Percentiles rank a stretch among this genome's conserved stretches.
Conservation (phyloP, 2,888 invertebrate genomes). For the Cancer borealis region DNA sequence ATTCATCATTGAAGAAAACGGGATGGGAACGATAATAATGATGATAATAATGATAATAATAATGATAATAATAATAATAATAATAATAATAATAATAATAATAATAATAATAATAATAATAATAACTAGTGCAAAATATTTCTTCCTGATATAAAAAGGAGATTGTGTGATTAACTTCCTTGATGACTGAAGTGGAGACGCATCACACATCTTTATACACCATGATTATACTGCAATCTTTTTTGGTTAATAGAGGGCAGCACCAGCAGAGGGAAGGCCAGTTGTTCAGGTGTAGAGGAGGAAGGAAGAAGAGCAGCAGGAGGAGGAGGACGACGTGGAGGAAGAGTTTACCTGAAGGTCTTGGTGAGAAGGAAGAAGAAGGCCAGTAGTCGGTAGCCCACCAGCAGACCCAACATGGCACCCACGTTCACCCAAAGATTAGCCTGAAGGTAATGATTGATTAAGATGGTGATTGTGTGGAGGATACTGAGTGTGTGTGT, state of each 20-base stretch:
- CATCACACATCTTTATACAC: background rate
- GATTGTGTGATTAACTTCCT: background rate
- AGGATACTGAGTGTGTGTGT: background rate
- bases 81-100: background rate
- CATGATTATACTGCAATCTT: no score
- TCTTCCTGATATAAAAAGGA: background rate
- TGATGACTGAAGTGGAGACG: background rate
- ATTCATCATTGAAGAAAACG: background rate
- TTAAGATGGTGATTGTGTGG: background rate
- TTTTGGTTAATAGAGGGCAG: background rate
- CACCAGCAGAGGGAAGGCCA: background rate
- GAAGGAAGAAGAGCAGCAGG: background rate
- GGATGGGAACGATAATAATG: background rate
- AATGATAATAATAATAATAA: background rate
- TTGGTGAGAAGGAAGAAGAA: constrained; percentile 87
- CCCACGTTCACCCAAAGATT: constrained; percentile 85
- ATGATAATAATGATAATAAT: background rate
- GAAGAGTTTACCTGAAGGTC: constrained; percentile 82
- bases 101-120: background rate
- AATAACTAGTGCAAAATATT: background rate
- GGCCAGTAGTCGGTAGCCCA: constrained; percentile 84
- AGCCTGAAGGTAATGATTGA: constrained; percentile 80
- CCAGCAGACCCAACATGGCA: constrained; percentile 63
- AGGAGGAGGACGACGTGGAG: background rate
- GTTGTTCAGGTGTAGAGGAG: background rate